These are phyloP conservation scores for Drosophila paulistorum DNA, from an alignment of 1,140 invertebrate species.

Conservation along the genomic window DNA sequence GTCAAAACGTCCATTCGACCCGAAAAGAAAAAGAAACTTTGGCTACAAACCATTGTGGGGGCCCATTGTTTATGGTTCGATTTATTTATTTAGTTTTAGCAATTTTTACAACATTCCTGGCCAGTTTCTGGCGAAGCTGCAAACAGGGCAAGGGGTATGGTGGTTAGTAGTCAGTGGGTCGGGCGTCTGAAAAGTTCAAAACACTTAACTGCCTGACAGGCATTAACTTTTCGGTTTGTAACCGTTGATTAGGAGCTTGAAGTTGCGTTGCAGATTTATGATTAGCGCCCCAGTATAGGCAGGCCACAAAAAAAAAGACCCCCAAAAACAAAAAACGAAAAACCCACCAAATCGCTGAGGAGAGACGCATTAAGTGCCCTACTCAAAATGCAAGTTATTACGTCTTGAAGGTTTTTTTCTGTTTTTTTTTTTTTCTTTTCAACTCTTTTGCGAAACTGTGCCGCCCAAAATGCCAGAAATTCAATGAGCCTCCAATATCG, in stretches of 20 bases:
- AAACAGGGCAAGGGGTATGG: neutral
- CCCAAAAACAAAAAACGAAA: conserved; percentile 38
- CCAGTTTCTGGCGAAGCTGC: conserved; percentile 11
- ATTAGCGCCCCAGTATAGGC: conserved; percentile 72
- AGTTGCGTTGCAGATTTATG: conserved; percentile 78
- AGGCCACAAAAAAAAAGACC: no score
- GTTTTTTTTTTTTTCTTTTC: neutral
- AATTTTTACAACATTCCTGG: conserved; percentile 71
- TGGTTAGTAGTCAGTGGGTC: conserved; percentile 20
- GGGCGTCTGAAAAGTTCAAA: conserved; percentile 64
- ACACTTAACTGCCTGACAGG: conserved; percentile 76
- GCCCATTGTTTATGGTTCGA: conserved; percentile 44
- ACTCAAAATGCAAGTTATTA: conserved; percentile 81
- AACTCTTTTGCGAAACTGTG: conserved; percentile 55
- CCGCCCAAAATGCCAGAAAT: conserved; percentile 77
- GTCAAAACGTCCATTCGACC: conserved; percentile 2
- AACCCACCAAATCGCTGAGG: neutral
- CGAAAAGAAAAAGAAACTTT: conserved; percentile 2
- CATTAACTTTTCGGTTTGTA: conserved; percentile 67
- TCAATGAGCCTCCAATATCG: conserved; percentile 71
- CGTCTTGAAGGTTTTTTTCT: conserved; percentile 62
- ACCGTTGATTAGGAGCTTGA: conserved; percentile 65
- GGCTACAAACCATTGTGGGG: neutral
- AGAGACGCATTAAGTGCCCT: conserved; percentile 69
- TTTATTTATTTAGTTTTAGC: conserved; percentile 69